phyloP scores from a whole-genome alignment of 1,140 invertebrate genomes.

The Coboldia fuscipes region DNA sequence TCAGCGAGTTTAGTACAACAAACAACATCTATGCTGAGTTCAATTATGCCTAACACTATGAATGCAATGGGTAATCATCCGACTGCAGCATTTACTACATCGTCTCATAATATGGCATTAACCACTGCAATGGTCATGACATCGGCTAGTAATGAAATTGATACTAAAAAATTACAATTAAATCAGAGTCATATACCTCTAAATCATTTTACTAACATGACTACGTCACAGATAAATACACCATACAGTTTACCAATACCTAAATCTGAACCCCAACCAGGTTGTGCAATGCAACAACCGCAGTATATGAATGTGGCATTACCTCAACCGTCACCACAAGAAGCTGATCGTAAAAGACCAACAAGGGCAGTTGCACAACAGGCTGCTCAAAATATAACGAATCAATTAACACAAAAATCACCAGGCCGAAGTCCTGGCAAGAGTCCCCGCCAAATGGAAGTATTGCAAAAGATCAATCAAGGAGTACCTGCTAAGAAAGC shows the following conservation, averaged over 20 bases:
- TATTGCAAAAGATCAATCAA: constrained; percentile 7
- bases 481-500: constrained; percentile 6
- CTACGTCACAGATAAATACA: no score
- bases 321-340: constrained; percentile 19
- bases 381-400: constrained; percentile 6
- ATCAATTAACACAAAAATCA: constrained; percentile 31
- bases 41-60: neutral
- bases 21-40: constrained; percentile 1
- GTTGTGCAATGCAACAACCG: no score
- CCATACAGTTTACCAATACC: no score
- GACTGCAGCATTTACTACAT: constrained; percentile 49
- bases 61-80: neutral
- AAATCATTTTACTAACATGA: no score
- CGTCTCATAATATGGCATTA: constrained; percentile 51
- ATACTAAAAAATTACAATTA: no score
- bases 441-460: constrained; percentile 35
- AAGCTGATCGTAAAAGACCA: constrained; percentile 6
- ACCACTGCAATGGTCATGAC: constrained; percentile 48
- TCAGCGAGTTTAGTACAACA: constrained; percentile 5
- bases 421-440: constrained; percentile 53
- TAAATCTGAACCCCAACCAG: no score
- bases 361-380: constrained; percentile 3
- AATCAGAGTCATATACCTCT: no score
- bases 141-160: no score
- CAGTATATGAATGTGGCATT: no score